These are phyloP conservation scores for Eupeodes latifasciatus DNA, from an alignment of 2,888 invertebrate genomes.

Conservation along the genomic window DNA sequence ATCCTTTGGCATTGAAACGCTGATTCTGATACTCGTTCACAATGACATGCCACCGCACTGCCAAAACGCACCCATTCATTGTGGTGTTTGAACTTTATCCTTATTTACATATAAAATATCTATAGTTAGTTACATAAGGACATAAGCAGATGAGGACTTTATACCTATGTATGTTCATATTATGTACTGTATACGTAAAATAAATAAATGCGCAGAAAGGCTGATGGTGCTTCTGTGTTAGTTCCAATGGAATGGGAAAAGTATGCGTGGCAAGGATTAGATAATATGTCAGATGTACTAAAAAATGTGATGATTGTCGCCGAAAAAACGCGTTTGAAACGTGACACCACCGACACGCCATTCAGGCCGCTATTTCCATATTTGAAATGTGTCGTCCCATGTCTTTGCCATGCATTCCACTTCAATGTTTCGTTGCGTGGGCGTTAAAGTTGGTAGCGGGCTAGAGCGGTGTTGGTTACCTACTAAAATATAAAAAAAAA, in stretches of 20 bases:
- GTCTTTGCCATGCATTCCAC: slow-evolving; percentile 4
- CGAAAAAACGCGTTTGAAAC: slow-evolving; percentile 66
- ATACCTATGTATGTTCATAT: neutral
- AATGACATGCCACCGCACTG: slow-evolving; percentile 24
- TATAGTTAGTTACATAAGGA: neutral
- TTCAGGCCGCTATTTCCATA: slow-evolving; percentile 25
- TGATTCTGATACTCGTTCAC: slow-evolving; percentile 24
- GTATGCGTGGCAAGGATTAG: slow-evolving; percentile 65
- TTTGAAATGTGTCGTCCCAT: slow-evolving; percentile 9
- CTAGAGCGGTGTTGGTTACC: neutral
- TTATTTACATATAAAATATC: slow-evolving; percentile 73
- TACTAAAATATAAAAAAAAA: slow-evolving; percentile 39
- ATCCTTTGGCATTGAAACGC: slow-evolving; percentile 67
- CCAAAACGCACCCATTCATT: slow-evolving; percentile 59
- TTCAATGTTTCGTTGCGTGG: neutral
- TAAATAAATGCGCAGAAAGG: neutral
- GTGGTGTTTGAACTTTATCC: slow-evolving; percentile 63
- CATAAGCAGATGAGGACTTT: neutral
- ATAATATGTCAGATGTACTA: slow-evolving; percentile 73
- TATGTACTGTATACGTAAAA: too few relatives aligned
- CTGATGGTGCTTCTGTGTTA: neutral
- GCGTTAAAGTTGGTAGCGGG: neutral
- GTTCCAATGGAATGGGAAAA: slow-evolving; percentile 8
- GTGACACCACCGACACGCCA: slow-evolving; percentile 43
- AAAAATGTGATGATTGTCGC: slow-evolving; percentile 66